Evolutionary conservation across 2,797 vertebrate species (phyloP).

Genomic region (Characodon lateralis): DNA sequence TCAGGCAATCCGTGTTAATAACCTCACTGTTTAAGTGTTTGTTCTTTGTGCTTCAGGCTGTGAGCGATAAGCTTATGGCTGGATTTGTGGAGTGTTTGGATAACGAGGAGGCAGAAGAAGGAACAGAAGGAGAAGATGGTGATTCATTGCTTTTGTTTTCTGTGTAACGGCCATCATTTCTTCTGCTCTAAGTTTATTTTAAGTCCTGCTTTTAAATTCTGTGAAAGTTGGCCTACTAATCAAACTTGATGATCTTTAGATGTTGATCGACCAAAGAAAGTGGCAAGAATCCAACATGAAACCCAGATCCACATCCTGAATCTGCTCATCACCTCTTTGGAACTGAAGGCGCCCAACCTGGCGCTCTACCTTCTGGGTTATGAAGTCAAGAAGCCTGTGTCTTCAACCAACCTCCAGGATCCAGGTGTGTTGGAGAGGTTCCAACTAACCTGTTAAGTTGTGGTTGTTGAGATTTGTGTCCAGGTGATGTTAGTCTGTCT

Average conservation of each 20-base stretch:
- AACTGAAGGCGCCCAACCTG: constrained; percentile 91
- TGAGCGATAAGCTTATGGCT: constrained; percentile 95
- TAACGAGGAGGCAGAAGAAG: constrained; percentile 93
- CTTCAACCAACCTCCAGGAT: constrained; percentile 95
- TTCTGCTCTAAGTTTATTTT: background rate
- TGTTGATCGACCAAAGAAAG: constrained; percentile 83
- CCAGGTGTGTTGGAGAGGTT: constrained; percentile 82
- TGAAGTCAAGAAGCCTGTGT: constrained; percentile 94
- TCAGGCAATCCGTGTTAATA: background rate
- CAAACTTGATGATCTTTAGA: constrained; percentile 70
- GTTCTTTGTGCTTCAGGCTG: constrained; percentile 70
- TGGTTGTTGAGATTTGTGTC: background rate
- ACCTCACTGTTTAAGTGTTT: background rate
- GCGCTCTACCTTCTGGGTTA: constrained; percentile 94
- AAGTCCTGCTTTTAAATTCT: background rate
- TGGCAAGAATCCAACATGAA: constrained; percentile 87
- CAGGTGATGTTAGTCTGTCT: background rate
- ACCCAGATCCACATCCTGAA: constrained; percentile 97
- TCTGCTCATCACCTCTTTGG: constrained; percentile 94
- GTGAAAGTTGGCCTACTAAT: background rate
- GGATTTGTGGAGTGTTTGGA: constrained; percentile 98
- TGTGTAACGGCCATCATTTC: background rate
- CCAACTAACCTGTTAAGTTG: background rate
- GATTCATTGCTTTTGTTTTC: constrained; percentile 12
- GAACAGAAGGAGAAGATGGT: constrained; percentile 88